These are phyloP conservation scores for Osmoderma eremita DNA, from an alignment of 2,888 invertebrate species.

Conservation along the genomic window DNA sequence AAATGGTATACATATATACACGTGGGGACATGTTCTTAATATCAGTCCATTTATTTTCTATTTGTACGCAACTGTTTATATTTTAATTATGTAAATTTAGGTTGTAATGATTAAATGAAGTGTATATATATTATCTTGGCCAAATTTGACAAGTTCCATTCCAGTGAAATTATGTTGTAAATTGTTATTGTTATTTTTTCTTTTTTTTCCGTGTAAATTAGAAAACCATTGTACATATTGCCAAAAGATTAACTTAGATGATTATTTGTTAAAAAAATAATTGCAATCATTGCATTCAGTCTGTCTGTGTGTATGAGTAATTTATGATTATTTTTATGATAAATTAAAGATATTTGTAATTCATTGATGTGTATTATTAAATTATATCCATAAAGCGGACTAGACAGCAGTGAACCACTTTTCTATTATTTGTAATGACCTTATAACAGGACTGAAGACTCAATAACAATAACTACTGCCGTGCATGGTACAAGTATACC, in stretches of 20 bases:
- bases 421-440: no score
- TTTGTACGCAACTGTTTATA: constrained; percentile 27
- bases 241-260: constrained; percentile 60
- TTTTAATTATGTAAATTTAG: constrained; percentile 41
- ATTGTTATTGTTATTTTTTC: constrained; percentile 60
- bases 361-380: constrained; percentile 28
- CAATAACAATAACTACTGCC: no score
- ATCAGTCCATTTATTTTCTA: constrained; percentile 33
- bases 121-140: constrained; percentile 52
- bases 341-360: constrained; percentile 63
- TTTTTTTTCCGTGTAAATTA: constrained; percentile 55
- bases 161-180: constrained; percentile 57
- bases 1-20: constrained; percentile 13
- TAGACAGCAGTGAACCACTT: no score
- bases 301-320: constrained; percentile 62
- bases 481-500: no score
- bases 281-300: constrained; percentile 58
- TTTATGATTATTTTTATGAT: constrained; percentile 65
- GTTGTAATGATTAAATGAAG: constrained; percentile 39
- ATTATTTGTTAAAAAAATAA: constrained; percentile 58
- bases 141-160: constrained; percentile 59
- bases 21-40: constrained; percentile 33
- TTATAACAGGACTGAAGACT: no score
- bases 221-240: constrained; percentile 61
- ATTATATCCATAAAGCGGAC: no score